Conservation (phyloP, 2,888 invertebrate species). For the Tipula lateralis region DNA sequence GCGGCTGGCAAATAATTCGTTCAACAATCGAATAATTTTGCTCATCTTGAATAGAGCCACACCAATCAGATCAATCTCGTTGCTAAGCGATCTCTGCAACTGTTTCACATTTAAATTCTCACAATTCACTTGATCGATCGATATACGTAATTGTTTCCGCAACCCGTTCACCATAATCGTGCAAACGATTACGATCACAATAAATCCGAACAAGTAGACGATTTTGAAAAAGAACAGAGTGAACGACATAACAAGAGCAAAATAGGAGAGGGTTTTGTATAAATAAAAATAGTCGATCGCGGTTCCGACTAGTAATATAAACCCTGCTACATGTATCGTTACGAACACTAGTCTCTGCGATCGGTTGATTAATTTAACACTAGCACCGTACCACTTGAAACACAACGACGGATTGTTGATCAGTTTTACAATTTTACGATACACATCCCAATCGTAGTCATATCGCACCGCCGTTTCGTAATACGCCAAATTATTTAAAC, state of each 20-base stretch:
- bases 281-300: neutral
- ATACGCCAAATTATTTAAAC: neutral
- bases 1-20: neutral
- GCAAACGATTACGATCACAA: neutral
- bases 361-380: neutral
- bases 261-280: neutral
- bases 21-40: neutral
- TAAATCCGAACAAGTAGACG: neutral
- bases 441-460: neutral
- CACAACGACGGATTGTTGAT: neutral
- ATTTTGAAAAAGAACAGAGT: neutral
- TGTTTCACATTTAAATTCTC: neutral
- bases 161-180: neutral
- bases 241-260: neutral
- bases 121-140: neutral
- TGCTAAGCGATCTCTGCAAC: neutral
- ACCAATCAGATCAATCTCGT: neutral
- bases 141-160: neutral
- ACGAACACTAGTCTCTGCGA: neutral
- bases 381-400: neutral
- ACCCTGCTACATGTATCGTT: neutral
- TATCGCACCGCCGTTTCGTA: neutral
- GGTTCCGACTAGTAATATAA: neutral
- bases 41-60: neutral
- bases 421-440: neutral